phyloP scores from a whole-genome alignment of 2,888 invertebrate genomes.

The Catotricha subobsoleta region DNA sequence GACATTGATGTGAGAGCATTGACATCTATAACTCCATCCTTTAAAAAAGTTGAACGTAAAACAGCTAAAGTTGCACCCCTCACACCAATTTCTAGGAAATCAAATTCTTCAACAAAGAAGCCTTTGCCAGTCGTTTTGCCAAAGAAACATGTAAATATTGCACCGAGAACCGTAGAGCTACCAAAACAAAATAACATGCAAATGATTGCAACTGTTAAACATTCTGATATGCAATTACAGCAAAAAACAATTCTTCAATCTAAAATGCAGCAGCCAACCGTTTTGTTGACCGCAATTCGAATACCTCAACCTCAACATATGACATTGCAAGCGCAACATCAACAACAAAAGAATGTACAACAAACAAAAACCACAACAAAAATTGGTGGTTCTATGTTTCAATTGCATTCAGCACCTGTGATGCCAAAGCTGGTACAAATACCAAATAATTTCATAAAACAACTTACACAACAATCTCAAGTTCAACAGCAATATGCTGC shows the following conservation, averaged over 20 bases:
- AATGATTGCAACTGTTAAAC: conserved; percentile 6
- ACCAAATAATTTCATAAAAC: too few species aligned
- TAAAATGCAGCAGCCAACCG: conserved; percentile 29
- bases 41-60: conserved; percentile 29
- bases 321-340: conserved; percentile 19
- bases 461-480: conserved; percentile 14
- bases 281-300: conserved; percentile 35
- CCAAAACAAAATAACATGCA: conserved; percentile 16
- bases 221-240: conserved; percentile 6
- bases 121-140: conserved; percentile 13
- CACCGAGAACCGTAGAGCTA: conserved; percentile 27
- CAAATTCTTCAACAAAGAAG: conserved; percentile 16
- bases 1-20: conserved; percentile 21
- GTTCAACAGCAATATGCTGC: conserved; percentile 10
- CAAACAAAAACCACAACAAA: conserved; percentile 7
- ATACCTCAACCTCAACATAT: conserved; percentile 25
- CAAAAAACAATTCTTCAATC: conserved; percentile 8
- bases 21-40: conserved; percentile 21
- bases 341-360: conserved; percentile 9
- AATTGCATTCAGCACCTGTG: conserved; percentile 21
- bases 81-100: conserved; percentile 28
- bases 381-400: conserved; percentile 6
- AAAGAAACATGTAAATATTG: conserved; percentile 30
- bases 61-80: conserved; percentile 29
- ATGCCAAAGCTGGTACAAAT: conserved; percentile 28